Base-by-base conservation (phyloP, 2,888 invertebrate genomes). In the Heliconius hortense region DNA sequence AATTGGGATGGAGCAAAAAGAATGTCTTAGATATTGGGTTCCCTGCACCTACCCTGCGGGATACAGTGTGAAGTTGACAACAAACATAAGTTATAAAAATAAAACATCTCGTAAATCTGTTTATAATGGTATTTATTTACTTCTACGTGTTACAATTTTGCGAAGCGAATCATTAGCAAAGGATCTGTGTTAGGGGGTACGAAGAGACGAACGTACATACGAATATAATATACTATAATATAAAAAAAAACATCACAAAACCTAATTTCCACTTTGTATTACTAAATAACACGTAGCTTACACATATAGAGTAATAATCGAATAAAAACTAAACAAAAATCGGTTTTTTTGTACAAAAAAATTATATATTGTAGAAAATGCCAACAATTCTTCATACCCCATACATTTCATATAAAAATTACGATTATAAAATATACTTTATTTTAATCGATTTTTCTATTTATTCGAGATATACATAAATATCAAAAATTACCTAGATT, bases 111-210 rank as follows among this genome's bases (percentile, higher is more conserved):
- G 18, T 39, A n/a, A 1, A 5, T 63, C 69, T 75, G 48, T 77
- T 75, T 70, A 74, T 72, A 75, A 72, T 72, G 60, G 74, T 69
- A 64, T 71, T 71, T 71, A 71, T 71, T 71, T 26, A 71, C 39
- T 71, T 71, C 71, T 71, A 71, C 60, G 60, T 74, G 67, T 74
- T 74, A 77, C 74, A 72, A 69, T 59, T 74, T 72, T 72, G 74
- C 39, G 39, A 66, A 66, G 64, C 64, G 64, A 66, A 66, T 75
- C 77, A 63, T 72, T 75, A 77, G 72, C 67, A 31, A 69, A 53
- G 74, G 68, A 56, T 56, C 31, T 43, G 69, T 64, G 43, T 18
- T 73, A 67, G 26, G 70, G 71, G 71, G 71, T 71, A 71, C 26
- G 71, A 71, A 71, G 59, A 60, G 18, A 60, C 68, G 8, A 28